Evolutionary conservation across 2,797 vertebrate species (phyloP).

Genomic region (Lepus oiostolus): DNA sequence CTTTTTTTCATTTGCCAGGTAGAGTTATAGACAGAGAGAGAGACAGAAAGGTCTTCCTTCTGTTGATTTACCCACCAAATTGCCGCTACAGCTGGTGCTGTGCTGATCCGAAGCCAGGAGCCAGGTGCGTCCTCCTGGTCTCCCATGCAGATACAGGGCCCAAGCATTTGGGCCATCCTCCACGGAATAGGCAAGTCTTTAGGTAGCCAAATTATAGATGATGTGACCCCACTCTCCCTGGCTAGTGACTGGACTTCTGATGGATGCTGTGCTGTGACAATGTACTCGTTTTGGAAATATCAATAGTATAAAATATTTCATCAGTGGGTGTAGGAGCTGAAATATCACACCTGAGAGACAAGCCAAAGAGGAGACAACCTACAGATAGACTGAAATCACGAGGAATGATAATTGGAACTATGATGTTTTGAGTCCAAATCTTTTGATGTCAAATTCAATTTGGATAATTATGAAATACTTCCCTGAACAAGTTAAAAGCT

Average conservation of each 20-base stretch:
- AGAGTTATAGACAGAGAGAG: too few species aligned
- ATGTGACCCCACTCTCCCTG: background rate
- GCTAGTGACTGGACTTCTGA: background rate
- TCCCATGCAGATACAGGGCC: too few species aligned
- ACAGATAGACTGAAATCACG: too few species aligned
- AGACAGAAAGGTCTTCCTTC: too few species aligned
- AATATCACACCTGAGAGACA: background rate
- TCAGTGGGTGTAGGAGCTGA: background rate
- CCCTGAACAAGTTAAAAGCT: background rate
- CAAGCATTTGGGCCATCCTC: too few species aligned
- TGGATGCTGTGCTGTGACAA: background rate
- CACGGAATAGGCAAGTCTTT: background rate
- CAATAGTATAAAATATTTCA: background rate
- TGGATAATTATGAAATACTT: background rate
- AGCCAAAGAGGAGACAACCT: background rate
- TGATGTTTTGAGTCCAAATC: background rate
- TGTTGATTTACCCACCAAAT: too few species aligned
- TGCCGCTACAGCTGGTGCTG: too few species aligned
- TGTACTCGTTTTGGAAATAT: background rate
- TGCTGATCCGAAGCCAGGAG: too few species aligned
- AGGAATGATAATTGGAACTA: background rate
- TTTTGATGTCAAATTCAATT: conserved; percentile 45
- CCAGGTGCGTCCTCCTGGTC: too few species aligned
- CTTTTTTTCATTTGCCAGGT: too few species aligned
- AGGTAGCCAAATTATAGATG: background rate